Evolutionary conservation across 2,888 invertebrate species (phyloP).

Genomic region (Noctua fimbriata): DNA sequence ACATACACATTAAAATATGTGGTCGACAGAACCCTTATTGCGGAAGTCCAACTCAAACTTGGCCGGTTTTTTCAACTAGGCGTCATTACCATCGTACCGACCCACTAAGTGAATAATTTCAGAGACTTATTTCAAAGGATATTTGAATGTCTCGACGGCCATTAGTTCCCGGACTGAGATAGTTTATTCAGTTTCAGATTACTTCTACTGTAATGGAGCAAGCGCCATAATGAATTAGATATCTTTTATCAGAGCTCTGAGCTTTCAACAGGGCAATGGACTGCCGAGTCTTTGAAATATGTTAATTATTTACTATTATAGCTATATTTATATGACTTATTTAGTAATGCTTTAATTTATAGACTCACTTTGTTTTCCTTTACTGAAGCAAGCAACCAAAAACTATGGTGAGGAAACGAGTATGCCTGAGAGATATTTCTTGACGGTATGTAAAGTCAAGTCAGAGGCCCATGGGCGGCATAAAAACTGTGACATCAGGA

Average conservation of each 20-base stretch:
- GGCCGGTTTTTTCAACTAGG: constrained; percentile 54
- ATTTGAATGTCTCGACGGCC: constrained; percentile 54
- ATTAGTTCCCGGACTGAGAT: constrained; percentile 50
- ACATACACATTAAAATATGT: neutral
- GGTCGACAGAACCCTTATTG: neutral
- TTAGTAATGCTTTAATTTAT: too few relatives aligned
- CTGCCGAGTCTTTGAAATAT: constrained; percentile 9
- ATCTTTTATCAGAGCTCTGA: constrained; percentile 42
- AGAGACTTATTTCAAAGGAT: constrained; percentile 57
- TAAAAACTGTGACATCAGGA: too few relatives aligned
- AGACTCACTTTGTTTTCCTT: too few relatives aligned
- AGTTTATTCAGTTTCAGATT: constrained; percentile 63
- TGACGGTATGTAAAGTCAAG: too few relatives aligned
- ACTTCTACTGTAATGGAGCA: constrained; percentile 43
- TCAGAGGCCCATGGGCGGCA: too few relatives aligned
- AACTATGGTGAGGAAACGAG: too few relatives aligned
- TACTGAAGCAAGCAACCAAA: too few relatives aligned
- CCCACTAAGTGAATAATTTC: constrained; percentile 54
- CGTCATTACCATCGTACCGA: constrained; percentile 50
- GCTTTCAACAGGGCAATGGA: constrained; percentile 18
- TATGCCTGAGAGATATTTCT: too few relatives aligned
- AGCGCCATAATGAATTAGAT: constrained; percentile 50
- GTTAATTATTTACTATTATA: neutral
- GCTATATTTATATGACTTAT: neutral
- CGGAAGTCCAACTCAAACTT: neutral